phyloP scores from a whole-genome alignment of 2,113 vertebrate species.

The Datnioides undecimradiatus region DNA sequence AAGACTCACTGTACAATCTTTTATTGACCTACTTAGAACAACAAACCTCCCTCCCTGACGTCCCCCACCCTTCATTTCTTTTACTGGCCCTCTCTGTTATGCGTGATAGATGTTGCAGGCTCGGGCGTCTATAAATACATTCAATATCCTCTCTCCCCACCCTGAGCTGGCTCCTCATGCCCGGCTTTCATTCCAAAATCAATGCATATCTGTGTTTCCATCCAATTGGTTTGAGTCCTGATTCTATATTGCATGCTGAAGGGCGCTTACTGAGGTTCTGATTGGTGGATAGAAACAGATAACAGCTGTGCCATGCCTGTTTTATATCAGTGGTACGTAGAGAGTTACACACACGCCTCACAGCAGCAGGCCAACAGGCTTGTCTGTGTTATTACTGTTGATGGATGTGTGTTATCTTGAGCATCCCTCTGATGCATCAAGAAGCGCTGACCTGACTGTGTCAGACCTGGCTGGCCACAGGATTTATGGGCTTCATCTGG shows the following conservation, averaged over 20 bases:
- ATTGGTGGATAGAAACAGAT: slow-evolving; percentile 45
- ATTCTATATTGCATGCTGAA: slow-evolving; percentile 60
- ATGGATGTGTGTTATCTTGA: slow-evolving; percentile 79
- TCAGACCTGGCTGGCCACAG: slow-evolving; percentile 66
- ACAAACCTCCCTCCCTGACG: slow-evolving; percentile 26
- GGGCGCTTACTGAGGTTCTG: slow-evolving; percentile 43
- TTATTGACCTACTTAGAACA: slow-evolving; percentile 61
- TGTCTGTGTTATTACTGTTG: slow-evolving; percentile 70
- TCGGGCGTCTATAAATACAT: slow-evolving; percentile 68
- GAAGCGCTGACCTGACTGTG: slow-evolving; percentile 77
- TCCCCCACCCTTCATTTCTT: slow-evolving; percentile 27
- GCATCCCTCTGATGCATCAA: slow-evolving; percentile 70
- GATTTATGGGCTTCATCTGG: slow-evolving; percentile 76
- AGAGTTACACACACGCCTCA: slow-evolving; percentile 4
- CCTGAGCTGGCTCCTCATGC: slow-evolving; percentile 41
- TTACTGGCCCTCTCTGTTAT: slow-evolving; percentile 43
- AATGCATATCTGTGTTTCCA: slow-evolving; percentile 77
- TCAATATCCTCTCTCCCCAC: slow-evolving; percentile 47
- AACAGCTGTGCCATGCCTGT: slow-evolving; percentile 26
- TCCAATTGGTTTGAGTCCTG: slow-evolving; percentile 39
- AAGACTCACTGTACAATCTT: slow-evolving; percentile 43
- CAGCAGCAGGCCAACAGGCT: slow-evolving; percentile 49
- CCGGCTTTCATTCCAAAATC: slow-evolving; percentile 73
- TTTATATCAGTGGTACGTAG: slow-evolving; percentile 42
- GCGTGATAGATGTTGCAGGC: slow-evolving; percentile 39